Base-by-base conservation (phyloP, 2,888 invertebrate genomes). In the Drosophila helvetica region DNA sequence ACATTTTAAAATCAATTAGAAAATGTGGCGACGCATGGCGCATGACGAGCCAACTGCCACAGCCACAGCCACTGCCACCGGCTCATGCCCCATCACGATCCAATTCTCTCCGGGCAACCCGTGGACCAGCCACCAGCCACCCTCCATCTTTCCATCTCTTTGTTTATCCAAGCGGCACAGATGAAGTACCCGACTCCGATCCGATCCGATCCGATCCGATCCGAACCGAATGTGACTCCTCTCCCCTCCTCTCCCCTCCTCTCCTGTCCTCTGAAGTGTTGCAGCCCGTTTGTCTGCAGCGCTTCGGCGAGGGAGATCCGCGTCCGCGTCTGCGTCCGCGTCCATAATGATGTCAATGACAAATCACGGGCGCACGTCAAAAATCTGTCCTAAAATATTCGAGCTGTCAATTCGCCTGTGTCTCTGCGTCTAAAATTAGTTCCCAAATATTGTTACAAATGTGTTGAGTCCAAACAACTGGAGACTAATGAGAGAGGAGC, bases 341-440 rank as follows among this genome's bases (percentile, higher is more conserved):
- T 63, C 64, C 82, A 79, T 86, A 88, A 90, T 86, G 84, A 90
- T 88, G 90, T 90, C 90, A 90, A 90, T 90, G 90, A 90, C 90
- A 90, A 90, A 90, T 90, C 90, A 90, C 90, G 88, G 77, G 80
- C 88, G 81, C 89, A 90, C 90, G 90, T 90, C 90, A 90, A 90
- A 90, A 90, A 89, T 90, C 89, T 86, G 83, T 84, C 82, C 84
- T 80, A 79, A 90, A 88, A 90, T 90, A 90, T 90, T 85, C 86
- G 82, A 18, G 83, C 87, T 90, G 90, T 90, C 90, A 89, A 82
- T 88, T 80, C 74, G 79, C 63, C 38, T 68, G 62, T 62, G 79
- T 71, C 52, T 66, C 27, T 45, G 64, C 43, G 73, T 83, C 90
- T 90, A 90, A 90, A 90, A 90, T 90, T 90, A 90, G 90, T 90